Conservation (phyloP, 2,888 invertebrate species). For the Metalampra italica region DNA sequence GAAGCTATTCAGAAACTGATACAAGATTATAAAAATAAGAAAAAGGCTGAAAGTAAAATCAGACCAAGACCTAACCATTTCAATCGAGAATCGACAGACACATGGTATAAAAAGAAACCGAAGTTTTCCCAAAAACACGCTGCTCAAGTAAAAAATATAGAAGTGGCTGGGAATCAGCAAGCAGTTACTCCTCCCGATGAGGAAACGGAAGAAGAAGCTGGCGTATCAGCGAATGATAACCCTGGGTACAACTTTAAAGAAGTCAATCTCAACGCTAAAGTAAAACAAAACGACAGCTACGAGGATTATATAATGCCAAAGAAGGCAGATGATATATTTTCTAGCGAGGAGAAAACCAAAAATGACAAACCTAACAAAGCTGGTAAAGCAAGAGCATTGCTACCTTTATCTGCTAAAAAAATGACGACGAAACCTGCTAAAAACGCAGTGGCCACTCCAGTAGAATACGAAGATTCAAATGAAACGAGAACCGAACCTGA, state of each 20-base stretch:
- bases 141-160: no score
- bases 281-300: conserved; percentile 40
- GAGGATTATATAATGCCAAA: conserved; percentile 48
- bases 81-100: neutral
- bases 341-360: conserved; percentile 14
- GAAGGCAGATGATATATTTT: conserved; percentile 28
- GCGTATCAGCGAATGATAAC: conserved; percentile 1
- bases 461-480: neutral
- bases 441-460: neutral
- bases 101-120: neutral
- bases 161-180: neutral
- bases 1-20: neutral
- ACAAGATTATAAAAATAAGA: no score
- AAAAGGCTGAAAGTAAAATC: neutral
- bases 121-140: neutral
- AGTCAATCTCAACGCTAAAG: conserved; percentile 14
- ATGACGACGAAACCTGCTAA: neutral
- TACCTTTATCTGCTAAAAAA: neutral
- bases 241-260: conserved; percentile 19
- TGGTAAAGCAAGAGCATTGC: neutral
- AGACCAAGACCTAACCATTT: neutral
- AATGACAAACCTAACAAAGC: neutral
- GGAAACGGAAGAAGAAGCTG: conserved; percentile 1
- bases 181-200: neutral
- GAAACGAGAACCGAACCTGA: conserved; percentile 10